Percentiles rank a stretch among this genome's conserved stretches.
Evolutionary conservation across 1,140 invertebrate genomes (phyloP).

Genomic region (Temnothorax longispinosus): DNA sequence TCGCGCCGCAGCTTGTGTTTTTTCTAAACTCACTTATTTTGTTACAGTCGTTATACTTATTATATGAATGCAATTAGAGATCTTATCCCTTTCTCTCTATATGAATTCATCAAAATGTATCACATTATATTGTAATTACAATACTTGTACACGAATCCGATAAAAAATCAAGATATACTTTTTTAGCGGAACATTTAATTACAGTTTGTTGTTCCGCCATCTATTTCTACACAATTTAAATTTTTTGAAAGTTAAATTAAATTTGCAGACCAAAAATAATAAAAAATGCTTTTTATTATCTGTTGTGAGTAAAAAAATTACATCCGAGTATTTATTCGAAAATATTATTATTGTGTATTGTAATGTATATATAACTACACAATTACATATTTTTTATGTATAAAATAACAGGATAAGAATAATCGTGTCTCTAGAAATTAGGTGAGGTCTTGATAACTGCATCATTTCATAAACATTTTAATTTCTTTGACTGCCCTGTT

Average conservation of each 20-base stretch:
- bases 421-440: background rate
- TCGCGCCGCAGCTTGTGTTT: background rate
- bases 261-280: background rate
- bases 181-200: background rate
- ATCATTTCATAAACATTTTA: slow-evolving; percentile 27
- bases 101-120: background rate
- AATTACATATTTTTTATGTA: background rate
- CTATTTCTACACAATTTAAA: background rate
- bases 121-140: background rate
- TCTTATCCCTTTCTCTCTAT: background rate
- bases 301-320: background rate
- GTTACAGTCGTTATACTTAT: background rate
- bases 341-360: background rate
- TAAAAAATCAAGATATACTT: background rate
- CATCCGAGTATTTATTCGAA: background rate
- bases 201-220: background rate
- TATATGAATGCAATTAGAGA: background rate
- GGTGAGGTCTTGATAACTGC: background rate
- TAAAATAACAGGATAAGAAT: background rate
- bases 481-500: background rate
- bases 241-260: background rate
- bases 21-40: background rate
- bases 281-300: background rate
- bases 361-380: background rate
- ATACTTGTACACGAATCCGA: background rate